Base-by-base conservation (phyloP, 2,888 invertebrate species). In the Nomada lathburiana region DNA sequence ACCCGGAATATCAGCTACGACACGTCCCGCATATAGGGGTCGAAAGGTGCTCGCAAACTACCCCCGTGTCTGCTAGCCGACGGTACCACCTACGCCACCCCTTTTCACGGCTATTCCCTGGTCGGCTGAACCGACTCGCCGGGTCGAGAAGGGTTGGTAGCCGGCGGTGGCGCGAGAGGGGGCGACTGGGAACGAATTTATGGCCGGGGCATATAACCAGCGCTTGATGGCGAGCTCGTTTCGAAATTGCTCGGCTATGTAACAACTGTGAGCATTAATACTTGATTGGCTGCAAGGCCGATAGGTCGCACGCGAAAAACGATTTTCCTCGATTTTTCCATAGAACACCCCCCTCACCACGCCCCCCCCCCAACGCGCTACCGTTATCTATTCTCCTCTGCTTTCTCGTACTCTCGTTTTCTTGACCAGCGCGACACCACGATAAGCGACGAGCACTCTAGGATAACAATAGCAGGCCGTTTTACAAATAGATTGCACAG, bases 201-300 rank as follows among this genome's bases (percentile, higher is more conserved):
- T 82, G 86, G 81, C 76, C 83, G 83, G 83, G 87, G 82, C 83
- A 80, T 86, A 89, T 87, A 89, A 88, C 85, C 83, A 73, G 76
- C 81, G 85, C 85, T 86, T 80, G 85, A 89, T 84, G 87, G 85
- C 75, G 78, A 82, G 83, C 82, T 68, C 78, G 83, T 86, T 88
- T 85, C 82, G 85, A 89, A 89, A 88, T 89, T 85, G 85, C 85
- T 80, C 69, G 80, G 73, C 80, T 81, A 74, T 79, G 86, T 86
- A 89, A 88, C 90, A 88, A 89, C 86, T 86, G 83, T 80, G 75
- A 63, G 82, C 84, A 86, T 89, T 90, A 89, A 90, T 90, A 90
- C 89, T 89, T 89, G 84, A 89, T 89, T 84, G 83, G 76, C 78
- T 74, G 65, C 78, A 64, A 65, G 77, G 69, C 57, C 76, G 64